These are phyloP conservation scores for Oostethus manadensis DNA, from an alignment of 2,113 vertebrate genomes.

Conservation along the genomic window DNA sequence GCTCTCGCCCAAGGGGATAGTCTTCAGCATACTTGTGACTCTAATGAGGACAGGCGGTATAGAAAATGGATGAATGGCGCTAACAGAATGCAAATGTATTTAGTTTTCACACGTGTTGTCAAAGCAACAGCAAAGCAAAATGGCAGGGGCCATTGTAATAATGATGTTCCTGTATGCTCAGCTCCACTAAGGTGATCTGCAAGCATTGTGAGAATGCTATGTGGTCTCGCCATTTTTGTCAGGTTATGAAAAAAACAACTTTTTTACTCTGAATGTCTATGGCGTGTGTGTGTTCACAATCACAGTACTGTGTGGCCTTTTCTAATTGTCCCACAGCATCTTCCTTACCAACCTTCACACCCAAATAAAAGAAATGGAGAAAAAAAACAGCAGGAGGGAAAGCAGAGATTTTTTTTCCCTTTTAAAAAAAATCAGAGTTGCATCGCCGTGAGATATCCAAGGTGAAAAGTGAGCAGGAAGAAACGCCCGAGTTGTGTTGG, in stretches of 20 bases:
- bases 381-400: conserved; percentile 9
- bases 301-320: conserved; percentile 37
- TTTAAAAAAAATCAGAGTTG: neutral
- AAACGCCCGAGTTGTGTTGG: conserved; percentile 11
- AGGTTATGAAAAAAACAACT: neutral
- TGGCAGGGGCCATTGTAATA: neutral
- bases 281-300: conserved; percentile 17
- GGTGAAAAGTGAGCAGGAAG: conserved; percentile 7
- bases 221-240: conserved; percentile 9
- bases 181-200: conserved; percentile 5
- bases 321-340: conserved; percentile 42
- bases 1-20: too few relatives aligned
- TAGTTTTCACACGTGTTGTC: neutral
- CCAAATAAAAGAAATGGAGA: conserved; percentile 13
- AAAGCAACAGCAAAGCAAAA: neutral
- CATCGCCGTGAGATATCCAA: conserved; percentile 11
- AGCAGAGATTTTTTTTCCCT: neutral
- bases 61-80: too few relatives aligned
- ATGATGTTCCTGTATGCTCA: conserved; percentile 5
- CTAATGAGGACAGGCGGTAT: too few relatives aligned
- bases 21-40: too few relatives aligned
- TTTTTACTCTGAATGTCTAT: conserved; percentile 1
- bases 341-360: conserved; percentile 20
- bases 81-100: neutral
- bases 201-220: neutral